A percentile compares a stretch with the other conserved stretches of the same genome.
Evolutionary conservation across 2,888 invertebrate genomes (phyloP).

Genomic region (Tetrapedia diversipes): DNA sequence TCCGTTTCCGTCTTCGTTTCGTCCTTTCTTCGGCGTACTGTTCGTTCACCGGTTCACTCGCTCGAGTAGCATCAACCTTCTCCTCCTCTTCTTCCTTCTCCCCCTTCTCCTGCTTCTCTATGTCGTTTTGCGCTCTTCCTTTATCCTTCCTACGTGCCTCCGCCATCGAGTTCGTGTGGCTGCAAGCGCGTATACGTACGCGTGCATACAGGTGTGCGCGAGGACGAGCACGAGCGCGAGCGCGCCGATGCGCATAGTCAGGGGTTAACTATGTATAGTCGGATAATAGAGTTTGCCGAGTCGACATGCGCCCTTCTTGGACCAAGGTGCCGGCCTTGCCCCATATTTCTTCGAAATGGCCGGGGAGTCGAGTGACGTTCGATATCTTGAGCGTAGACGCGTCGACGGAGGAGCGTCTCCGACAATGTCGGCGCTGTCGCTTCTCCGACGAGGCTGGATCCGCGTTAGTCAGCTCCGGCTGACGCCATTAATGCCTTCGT

Average conservation of each 20-base stretch:
- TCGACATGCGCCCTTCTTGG: conserved; percentile 75
- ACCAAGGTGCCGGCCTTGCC: conserved; percentile 75
- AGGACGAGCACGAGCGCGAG: too few species aligned
- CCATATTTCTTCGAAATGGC: conserved; percentile 75
- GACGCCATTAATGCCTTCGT: not conserved
- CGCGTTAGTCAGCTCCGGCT: not conserved
- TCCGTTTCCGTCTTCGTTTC: conserved; percentile 54
- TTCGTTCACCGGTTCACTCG: conserved; percentile 39
- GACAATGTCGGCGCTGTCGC: conserved; percentile 47
- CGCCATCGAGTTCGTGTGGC: conserved; percentile 8
- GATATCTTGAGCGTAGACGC: conserved; percentile 68
- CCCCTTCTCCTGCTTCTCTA: not conserved
- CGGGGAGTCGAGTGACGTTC: conserved; percentile 68
- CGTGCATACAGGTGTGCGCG: conserved; percentile 32
- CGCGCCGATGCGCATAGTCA: conserved; percentile 56
- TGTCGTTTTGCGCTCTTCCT: conserved; percentile 29
- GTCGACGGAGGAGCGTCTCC: conserved; percentile 51
- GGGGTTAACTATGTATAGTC: conserved; percentile 69
- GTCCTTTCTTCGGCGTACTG: conserved; percentile 40
- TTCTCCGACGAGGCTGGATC: not conserved
- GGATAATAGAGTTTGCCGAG: conserved; percentile 71
- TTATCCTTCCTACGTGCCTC: conserved; percentile 33
- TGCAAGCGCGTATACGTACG: not conserved
- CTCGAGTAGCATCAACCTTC: conserved; percentile 40
- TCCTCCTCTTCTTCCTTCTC: not conserved